Conservation (phyloP, 2,113 vertebrate genomes). For the Upupa epops region DNA sequence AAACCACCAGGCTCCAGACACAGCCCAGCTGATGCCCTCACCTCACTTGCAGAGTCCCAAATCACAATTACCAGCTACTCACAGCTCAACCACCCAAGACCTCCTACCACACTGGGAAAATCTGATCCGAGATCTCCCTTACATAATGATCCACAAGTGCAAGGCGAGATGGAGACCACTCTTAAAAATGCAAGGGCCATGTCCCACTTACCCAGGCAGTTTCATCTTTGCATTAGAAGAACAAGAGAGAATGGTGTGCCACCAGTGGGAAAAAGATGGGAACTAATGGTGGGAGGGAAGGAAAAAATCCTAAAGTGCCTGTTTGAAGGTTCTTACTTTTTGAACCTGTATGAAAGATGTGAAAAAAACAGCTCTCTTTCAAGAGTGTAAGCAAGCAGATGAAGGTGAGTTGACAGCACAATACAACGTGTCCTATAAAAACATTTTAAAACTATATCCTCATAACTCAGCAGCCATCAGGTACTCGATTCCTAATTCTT, state of each 20-base stretch:
- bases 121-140: neutral
- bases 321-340: neutral
- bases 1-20: neutral
- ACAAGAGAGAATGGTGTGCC: fast-evolving
- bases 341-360: neutral
- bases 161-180: fast-evolving
- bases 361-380: neutral
- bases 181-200: neutral
- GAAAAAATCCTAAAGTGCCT: neutral
- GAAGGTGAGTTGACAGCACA: neutral
- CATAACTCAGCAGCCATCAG: neutral
- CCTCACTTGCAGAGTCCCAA: neutral
- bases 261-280: fast-evolving
- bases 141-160: fast-evolving
- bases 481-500: neutral
- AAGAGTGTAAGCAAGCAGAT: neutral
- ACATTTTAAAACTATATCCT: neutral
- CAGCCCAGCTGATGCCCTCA: neutral
- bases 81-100: neutral
- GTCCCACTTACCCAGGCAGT: neutral
- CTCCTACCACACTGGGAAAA: neutral
- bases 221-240: neutral
- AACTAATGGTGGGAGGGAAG: neutral
- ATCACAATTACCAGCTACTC: neutral
- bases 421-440: neutral